These are phyloP conservation scores for Pseudomyrmex gracilis DNA, from an alignment of 1,140 invertebrate species.

Conservation along the genomic window DNA sequence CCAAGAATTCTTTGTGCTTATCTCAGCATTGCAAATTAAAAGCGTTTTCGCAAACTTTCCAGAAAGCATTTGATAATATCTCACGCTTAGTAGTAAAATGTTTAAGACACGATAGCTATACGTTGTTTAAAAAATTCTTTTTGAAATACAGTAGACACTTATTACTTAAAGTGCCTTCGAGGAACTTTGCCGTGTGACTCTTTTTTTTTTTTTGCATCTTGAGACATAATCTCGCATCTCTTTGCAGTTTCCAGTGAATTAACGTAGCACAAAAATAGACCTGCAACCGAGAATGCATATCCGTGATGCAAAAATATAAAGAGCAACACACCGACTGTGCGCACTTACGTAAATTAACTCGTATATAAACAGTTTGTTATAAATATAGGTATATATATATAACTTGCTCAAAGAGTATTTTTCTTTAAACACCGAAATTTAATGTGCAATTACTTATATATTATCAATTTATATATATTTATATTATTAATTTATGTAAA, in stretches of 20 bases:
- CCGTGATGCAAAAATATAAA: conserved; percentile 24
- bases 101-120: conserved; percentile 35
- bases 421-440: background rate
- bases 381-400: background rate
- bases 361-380: background rate
- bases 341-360: background rate
- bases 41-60: too few relatives aligned
- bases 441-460: background rate
- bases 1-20: background rate
- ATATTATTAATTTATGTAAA: background rate
- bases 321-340: background rate
- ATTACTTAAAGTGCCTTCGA: conserved; percentile 45
- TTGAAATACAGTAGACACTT: conserved; percentile 43
- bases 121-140: conserved; percentile 41
- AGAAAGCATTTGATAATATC: conserved; percentile 24
- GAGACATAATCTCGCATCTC: conserved; percentile 10
- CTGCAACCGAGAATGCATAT: background rate
- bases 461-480: background rate
- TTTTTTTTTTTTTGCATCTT: conserved; percentile 15
- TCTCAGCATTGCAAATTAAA: too few relatives aligned
- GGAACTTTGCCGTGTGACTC: conserved; percentile 16
- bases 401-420: background rate
- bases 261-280: conserved; percentile 7
- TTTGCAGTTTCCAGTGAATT: conserved; percentile 38
- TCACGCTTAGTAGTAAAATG: conserved; percentile 43